Conservation (phyloP, 2,113 vertebrate genomes). For the Sphaerodactylus townsendi region DNA sequence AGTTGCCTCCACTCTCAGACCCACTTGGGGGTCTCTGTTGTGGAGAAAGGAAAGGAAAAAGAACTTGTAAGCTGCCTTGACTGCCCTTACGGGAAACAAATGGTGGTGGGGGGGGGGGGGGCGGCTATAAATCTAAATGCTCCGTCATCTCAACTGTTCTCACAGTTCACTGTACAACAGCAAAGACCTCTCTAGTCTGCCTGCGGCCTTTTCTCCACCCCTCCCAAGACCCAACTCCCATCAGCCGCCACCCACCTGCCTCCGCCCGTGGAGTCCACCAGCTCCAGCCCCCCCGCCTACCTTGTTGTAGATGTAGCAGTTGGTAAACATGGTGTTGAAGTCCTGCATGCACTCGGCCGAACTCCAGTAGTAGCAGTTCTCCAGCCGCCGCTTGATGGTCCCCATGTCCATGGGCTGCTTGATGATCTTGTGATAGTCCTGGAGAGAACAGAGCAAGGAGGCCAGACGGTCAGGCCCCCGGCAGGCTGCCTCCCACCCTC, state of each 20-base stretch:
- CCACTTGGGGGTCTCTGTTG: too few species aligned
- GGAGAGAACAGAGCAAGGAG: fast-evolving
- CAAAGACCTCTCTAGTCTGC: too few species aligned
- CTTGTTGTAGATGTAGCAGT: constrained; percentile 98
- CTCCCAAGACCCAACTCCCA: neutral
- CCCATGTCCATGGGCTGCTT: constrained; percentile 97
- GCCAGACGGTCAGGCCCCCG: neutral
- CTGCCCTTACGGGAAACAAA: too few species aligned
- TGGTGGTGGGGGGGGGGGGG: too few species aligned
- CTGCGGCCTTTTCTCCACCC: too few species aligned
- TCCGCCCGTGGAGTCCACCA: neutral
- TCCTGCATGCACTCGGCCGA: constrained; percentile 94
- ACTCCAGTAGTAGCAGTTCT: constrained; percentile 89
- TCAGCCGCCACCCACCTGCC: neutral
- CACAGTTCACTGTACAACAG: too few species aligned
- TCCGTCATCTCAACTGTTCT: too few species aligned
- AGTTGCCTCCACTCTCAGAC: too few species aligned
- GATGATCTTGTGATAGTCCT: constrained; percentile 97
- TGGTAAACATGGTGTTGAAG: constrained; percentile 98
- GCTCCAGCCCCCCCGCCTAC: constrained; percentile 58
- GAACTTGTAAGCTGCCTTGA: too few species aligned
- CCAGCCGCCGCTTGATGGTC: constrained; percentile 88
- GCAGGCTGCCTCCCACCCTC: constrained; percentile 26
- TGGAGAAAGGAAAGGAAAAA: too few species aligned
- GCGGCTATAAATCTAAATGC: too few species aligned